Percentiles rank a stretch among this genome's conserved stretches.
These are phyloP conservation scores for Neodiprion fabricii DNA, from an alignment of 1,140 invertebrate genomes.

Conservation along the genomic window DNA sequence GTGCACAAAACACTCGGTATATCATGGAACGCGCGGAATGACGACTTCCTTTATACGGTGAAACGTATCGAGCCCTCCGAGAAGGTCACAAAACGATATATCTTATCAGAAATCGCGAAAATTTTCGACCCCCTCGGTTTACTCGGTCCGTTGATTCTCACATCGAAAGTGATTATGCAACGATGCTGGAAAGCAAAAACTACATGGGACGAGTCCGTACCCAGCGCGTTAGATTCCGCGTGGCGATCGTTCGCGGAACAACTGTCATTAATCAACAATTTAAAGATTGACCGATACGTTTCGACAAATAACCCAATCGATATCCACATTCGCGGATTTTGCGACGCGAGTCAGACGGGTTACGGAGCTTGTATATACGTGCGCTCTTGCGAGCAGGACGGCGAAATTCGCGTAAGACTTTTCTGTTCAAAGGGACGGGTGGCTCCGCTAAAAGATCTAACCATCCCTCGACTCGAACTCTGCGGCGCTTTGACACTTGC, in stretches of 20 bases:
- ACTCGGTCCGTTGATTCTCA: conserved; percentile 32
- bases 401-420: conserved; percentile 1
- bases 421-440: background rate
- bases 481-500: conserved; percentile 23
- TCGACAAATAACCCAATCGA: conserved; percentile 21
- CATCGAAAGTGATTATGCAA: conserved; percentile 33
- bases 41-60: conserved; percentile 21
- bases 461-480: conserved; percentile 24
- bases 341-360: background rate
- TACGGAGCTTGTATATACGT: conserved; percentile 12
- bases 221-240: conserved; percentile 20
- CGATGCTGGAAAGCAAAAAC: conserved; percentile 32
- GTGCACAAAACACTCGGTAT: conserved; percentile 18
- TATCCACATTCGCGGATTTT: conserved; percentile 11
- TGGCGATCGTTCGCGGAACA: conserved; percentile 12
- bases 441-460: conserved; percentile 16
- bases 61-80: conserved; percentile 12
- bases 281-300: conserved; percentile 21
- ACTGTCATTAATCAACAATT: conserved; percentile 23
- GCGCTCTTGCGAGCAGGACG: background rate
- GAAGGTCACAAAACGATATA: conserved; percentile 26
- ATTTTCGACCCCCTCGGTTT: conserved; percentile 37
- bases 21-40: conserved; percentile 19
- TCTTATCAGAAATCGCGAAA: conserved; percentile 23
- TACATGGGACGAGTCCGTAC: conserved; percentile 31